phyloP scores from a whole-genome alignment of 2,888 invertebrate genomes.

The Tolmerus cingulatus region DNA sequence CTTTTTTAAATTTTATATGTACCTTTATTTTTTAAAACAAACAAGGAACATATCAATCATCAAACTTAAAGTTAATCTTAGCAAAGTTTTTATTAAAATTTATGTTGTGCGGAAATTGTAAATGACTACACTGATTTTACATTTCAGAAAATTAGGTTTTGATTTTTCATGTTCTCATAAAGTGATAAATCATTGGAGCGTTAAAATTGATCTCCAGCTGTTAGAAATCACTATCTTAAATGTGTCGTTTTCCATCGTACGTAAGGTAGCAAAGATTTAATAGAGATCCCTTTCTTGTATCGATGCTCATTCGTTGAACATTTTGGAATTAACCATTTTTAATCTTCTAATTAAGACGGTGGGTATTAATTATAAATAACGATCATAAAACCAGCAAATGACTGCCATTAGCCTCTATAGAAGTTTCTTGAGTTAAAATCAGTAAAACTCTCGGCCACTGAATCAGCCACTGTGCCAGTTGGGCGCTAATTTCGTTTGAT shows the following conservation, averaged over 20 bases:
- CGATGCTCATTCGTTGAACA: background rate
- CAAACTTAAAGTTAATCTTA: no score
- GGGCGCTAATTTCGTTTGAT: constrained; percentile 40
- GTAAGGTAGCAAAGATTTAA: background rate
- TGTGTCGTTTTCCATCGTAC: background rate
- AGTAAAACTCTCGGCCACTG: background rate
- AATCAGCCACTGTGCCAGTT: constrained; percentile 8
- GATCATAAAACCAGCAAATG: constrained; percentile 17
- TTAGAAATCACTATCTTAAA: background rate
- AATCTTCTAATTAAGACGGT: constrained; percentile 8
- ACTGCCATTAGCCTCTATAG: constrained; percentile 5
- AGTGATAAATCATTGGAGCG: background rate
- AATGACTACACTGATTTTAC: background rate
- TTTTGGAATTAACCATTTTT: background rate
- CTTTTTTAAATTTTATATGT: no score
- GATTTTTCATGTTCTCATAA: background rate
- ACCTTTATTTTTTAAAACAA: no score
- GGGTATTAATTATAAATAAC: constrained; percentile 23
- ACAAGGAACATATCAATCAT: no score
- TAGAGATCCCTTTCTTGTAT: background rate
- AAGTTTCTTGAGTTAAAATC: background rate
- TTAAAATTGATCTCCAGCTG: background rate
- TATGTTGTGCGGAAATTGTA: background rate
- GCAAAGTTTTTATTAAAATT: background rate
- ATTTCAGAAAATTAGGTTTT: background rate